A percentile compares a stretch with the other conserved stretches of the same genome.
Conservation (phyloP, 2,797 vertebrate genomes). For the Melanotaenia parkinsoni region DNA sequence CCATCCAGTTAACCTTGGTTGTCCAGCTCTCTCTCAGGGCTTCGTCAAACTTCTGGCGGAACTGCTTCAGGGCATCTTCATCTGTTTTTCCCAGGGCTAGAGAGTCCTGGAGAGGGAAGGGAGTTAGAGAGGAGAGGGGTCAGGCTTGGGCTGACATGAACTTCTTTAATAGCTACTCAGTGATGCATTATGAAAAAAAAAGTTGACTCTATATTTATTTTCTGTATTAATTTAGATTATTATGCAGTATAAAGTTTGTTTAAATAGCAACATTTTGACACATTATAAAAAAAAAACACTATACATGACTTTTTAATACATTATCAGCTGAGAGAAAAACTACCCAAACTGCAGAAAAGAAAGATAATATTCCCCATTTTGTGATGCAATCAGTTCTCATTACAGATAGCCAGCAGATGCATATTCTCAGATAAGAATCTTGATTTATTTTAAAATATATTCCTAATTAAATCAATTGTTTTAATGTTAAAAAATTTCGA, state of each 20-base stretch:
- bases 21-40: conserved; percentile 98
- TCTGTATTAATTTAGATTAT: neutral
- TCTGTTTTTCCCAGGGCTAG: conserved; percentile 96
- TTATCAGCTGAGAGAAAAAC: neutral
- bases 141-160: neutral
- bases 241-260: neutral
- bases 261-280: neutral
- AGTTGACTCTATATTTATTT: neutral
- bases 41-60: conserved; percentile 98
- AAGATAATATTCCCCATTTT: neutral
- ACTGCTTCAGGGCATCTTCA: conserved; percentile 97
- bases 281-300: neutral
- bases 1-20: conserved; percentile 99
- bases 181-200: neutral
- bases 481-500: no score
- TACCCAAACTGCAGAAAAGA: neutral
- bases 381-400: neutral
- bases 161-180: neutral
- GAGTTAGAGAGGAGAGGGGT: neutral
- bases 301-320: neutral
- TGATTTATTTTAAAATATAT: no score
- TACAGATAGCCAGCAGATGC: no score
- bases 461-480: no score
- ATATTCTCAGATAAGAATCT: no score
- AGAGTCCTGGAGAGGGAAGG: conserved; percentile 86